Base-by-base conservation (phyloP, 2,888 invertebrate genomes). In the Euzetes globulus region DNA sequence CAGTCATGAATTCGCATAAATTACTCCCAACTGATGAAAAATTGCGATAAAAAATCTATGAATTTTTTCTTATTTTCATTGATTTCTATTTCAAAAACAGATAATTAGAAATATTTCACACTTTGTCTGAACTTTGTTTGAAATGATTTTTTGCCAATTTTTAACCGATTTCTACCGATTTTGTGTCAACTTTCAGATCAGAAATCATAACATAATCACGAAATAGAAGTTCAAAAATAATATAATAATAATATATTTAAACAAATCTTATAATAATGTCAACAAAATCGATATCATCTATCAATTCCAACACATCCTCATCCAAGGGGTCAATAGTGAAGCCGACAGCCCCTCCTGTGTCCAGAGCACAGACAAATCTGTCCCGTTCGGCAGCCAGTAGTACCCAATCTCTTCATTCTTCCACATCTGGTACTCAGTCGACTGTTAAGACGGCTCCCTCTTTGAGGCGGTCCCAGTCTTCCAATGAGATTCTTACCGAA, bases 401-500 rank as follows among this genome's bases (percentile, higher is more conserved):
- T 33, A 33, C 29, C 1, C 33, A 29, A 63, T 63, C 63, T 11
- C n/a, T 63, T 5, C 33, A 29, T 9, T 63, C 63, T 11, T 63
- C 63, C n/a, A 63, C 63, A 63, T 33, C 29, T 3, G 33, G 25
- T 22, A 63, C 63, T 7, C 63, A 63, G 33, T 63, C 63, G 33
- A 63, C 63, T 1, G 63, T 63, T 11, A 27, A 29, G 11, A 63
- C 63, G 33, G 63, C 63, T 1, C 63, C 29, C 9, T 63, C 63
- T 25, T 17, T 63, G 29, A 27, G 63, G 4, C 63, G 63, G 4
- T 63, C 63, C 29, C 29, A 29, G 29, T 63, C 63, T 33, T 63
- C 63, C 63, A 65, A 65, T 37, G 37, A 65, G 6, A 37, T 37
- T 4, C 63, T 63, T 17, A 63, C 63, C 13, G 63, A 63, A 63